phyloP scores from a whole-genome alignment of 2,888 invertebrate genomes.

The Patella pellucida region DNA sequence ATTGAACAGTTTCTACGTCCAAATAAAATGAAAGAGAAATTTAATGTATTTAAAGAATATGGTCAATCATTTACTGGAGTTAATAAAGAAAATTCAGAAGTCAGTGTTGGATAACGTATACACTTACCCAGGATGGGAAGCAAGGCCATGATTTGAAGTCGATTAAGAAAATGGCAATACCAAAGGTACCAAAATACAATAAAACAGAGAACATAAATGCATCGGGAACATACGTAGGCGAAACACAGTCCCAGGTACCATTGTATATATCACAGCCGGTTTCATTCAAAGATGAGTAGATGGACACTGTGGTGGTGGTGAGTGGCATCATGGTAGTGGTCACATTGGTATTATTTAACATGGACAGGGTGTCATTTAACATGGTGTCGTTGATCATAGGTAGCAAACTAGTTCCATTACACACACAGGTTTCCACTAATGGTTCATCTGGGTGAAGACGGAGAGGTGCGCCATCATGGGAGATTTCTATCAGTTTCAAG shows the following conservation, averaged over 20 bases:
- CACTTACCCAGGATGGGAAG: constrained; percentile 88
- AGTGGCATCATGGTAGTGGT: constrained; percentile 25
- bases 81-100: no score
- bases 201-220: constrained; percentile 95
- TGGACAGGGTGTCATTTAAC: constrained; percentile 13
- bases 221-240: constrained; percentile 71
- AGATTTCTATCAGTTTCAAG: constrained; percentile 85
- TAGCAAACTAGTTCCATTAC: not conserved
- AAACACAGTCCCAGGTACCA: constrained; percentile 73
- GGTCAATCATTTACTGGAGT: no score
- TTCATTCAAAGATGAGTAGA: constrained; percentile 30
- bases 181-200: constrained; percentile 92
- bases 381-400: constrained; percentile 10
- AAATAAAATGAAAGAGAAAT: no score
- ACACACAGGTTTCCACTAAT: not conserved
- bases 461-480: constrained; percentile 19
- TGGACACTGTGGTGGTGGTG: constrained; percentile 4
- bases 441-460: not conserved
- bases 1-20: no score
- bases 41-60: no score
- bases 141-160: constrained; percentile 93
- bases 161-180: constrained; percentile 89
- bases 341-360: constrained; percentile 9
- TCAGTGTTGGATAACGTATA: no score
- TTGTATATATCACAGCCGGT: constrained; percentile 35